Evolutionary conservation across 1,140 invertebrate species (phyloP).

Genomic region (Dendrolimus kikuchii): DNA sequence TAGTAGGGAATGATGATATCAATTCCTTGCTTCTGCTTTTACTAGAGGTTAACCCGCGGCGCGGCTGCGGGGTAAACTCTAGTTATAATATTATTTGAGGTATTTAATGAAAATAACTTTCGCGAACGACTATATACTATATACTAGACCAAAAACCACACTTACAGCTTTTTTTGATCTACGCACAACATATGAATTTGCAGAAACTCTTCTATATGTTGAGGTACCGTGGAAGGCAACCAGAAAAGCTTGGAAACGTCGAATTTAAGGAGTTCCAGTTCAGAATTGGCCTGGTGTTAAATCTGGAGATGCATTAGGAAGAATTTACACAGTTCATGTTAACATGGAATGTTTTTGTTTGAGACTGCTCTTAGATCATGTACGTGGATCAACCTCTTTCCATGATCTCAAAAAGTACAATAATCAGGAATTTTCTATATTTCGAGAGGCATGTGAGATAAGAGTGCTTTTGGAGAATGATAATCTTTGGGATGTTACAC

Average conservation of each 20-base stretch:
- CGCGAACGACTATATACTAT: too few relatives aligned
- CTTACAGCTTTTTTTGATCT: constrained; percentile 24
- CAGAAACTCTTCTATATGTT: constrained; percentile 21
- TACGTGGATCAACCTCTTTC: constrained; percentile 25
- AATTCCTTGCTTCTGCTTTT: too few relatives aligned
- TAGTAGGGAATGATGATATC: too few relatives aligned
- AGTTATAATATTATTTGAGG: too few relatives aligned
- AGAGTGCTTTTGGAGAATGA: constrained; percentile 24
- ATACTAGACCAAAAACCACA: too few relatives aligned
- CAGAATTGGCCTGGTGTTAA: constrained; percentile 21
- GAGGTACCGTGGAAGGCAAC: constrained; percentile 15
- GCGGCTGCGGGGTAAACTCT: too few relatives aligned
- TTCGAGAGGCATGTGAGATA: constrained; percentile 22
- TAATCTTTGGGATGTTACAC: constrained; percentile 22
- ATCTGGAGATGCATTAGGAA: constrained; percentile 21
- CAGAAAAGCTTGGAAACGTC: constrained; percentile 22
- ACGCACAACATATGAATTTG: constrained; percentile 23
- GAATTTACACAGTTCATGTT: constrained; percentile 22
- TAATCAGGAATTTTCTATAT: constrained; percentile 15
- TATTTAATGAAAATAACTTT: too few relatives aligned
- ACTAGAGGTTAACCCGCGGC: too few relatives aligned
- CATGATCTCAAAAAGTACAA: constrained; percentile 18
- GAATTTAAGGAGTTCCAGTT: constrained; percentile 22
- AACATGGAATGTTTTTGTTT: constrained; percentile 22
- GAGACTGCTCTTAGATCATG: constrained; percentile 14